Conservation (phyloP, 2,888 invertebrate genomes). For the Melanostoma mellinum region DNA sequence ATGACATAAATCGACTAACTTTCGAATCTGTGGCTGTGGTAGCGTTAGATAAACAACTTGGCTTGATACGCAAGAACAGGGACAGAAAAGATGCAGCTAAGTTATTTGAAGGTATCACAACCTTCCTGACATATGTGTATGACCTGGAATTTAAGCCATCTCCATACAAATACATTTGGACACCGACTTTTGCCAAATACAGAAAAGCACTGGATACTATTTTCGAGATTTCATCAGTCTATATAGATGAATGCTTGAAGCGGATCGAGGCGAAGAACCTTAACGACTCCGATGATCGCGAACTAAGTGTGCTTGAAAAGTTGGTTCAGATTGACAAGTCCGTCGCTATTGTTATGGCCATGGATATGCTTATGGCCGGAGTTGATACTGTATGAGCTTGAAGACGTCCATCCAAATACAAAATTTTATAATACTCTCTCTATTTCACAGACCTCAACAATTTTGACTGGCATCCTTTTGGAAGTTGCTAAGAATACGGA, state of each 20-base stretch:
- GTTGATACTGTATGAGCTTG: slow-evolving; percentile 86
- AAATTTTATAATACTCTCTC: slow-evolving; percentile 81
- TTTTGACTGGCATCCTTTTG: slow-evolving; percentile 75
- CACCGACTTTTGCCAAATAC: slow-evolving; percentile 76
- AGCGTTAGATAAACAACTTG: slow-evolving; percentile 81
- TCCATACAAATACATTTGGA: slow-evolving; percentile 77
- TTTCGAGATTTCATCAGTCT: slow-evolving; percentile 73
- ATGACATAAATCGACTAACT: slow-evolving; percentile 84
- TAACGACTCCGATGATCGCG: slow-evolving; percentile 78
- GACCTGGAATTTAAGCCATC: slow-evolving; percentile 77
- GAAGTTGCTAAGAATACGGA: slow-evolving; percentile 85
- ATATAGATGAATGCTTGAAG: slow-evolving; percentile 79
- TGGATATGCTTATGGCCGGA: slow-evolving; percentile 88
- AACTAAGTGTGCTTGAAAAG: slow-evolving; percentile 85
- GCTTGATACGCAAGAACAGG: slow-evolving; percentile 76
- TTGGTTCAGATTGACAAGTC: slow-evolving; percentile 85
- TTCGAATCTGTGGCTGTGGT: slow-evolving; percentile 83
- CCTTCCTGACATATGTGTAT: slow-evolving; percentile 66
- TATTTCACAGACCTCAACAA: slow-evolving; percentile 78
- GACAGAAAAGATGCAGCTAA: slow-evolving; percentile 73
- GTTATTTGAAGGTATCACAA: slow-evolving; percentile 72
- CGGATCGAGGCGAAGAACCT: slow-evolving; percentile 76
- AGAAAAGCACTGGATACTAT: slow-evolving; percentile 75
- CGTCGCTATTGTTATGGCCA: slow-evolving; percentile 86
- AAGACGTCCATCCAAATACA: slow-evolving; percentile 75